Percentiles rank a stretch among this genome's conserved stretches.
phyloP scores from a whole-genome alignment of 2,113 vertebrate species.

The Myrmecophaga tridactyla region DNA sequence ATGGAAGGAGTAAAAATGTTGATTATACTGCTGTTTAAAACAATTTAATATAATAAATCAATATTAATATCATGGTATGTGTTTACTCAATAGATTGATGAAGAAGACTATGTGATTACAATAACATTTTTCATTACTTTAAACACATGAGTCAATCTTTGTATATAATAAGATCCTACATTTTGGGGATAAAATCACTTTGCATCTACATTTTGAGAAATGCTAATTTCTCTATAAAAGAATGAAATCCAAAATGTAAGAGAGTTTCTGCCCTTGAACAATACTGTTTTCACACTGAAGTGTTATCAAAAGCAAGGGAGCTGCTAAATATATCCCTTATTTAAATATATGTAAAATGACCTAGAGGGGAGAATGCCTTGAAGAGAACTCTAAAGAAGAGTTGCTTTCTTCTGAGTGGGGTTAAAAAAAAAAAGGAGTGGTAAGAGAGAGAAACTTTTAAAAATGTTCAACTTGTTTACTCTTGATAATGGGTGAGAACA shows the following conservation, averaged over 20 bases:
- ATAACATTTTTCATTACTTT: neutral
- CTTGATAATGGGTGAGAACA: neutral
- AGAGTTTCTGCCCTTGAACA: neutral
- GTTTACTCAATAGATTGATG: neutral
- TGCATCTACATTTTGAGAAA: neutral
- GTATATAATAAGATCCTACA: neutral
- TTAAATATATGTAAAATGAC: neutral
- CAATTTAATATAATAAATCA: neutral
- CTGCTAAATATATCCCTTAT: neutral
- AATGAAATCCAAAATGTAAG: constrained; percentile 28
- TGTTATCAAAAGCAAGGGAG: neutral
- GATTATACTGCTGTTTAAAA: neutral
- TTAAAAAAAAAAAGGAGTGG: neutral
- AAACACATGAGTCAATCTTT: neutral
- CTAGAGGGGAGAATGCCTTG: neutral
- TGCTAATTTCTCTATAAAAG: constrained; percentile 19
- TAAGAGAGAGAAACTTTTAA: neutral
- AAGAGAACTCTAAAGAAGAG: neutral
- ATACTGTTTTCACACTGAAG: neutral
- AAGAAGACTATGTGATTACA: neutral
- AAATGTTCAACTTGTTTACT: neutral
- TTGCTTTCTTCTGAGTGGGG: neutral
- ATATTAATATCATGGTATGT: neutral
- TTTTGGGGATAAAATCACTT: constrained; percentile 36
- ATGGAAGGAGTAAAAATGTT: neutral